These are phyloP conservation scores for Eulithis testata DNA, from an alignment of 2,888 invertebrate genomes.

Conservation along the genomic window DNA sequence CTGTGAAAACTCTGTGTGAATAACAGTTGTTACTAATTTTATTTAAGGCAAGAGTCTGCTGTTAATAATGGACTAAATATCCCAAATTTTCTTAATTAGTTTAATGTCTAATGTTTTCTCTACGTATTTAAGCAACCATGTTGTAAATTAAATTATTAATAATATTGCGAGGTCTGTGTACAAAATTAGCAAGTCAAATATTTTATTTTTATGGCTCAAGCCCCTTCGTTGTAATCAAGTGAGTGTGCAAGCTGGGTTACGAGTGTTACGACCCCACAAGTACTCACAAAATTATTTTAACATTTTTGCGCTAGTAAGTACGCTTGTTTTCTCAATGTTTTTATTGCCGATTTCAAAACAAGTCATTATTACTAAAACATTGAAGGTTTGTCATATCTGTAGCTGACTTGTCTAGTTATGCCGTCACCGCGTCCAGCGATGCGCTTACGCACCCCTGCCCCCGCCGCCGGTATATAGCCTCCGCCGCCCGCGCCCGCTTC, in stretches of 20 bases:
- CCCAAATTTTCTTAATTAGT: slow-evolving; percentile 25
- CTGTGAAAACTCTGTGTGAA: background rate
- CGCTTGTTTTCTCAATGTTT: slow-evolving; percentile 1
- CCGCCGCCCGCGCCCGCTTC: slow-evolving; percentile 64
- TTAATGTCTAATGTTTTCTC: slow-evolving; percentile 19
- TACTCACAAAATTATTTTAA: background rate
- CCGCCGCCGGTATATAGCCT: slow-evolving; percentile 75
- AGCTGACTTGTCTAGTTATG: slow-evolving; percentile 50
- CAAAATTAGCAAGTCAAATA: slow-evolving; percentile 21
- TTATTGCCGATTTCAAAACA: slow-evolving; percentile 13
- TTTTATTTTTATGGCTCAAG: slow-evolving; percentile 4
- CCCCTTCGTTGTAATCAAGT: slow-evolving; percentile 2
- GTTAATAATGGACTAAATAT: slow-evolving; percentile 18
- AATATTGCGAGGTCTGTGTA: slow-evolving; percentile 18
- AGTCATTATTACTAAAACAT: slow-evolving; percentile 10
- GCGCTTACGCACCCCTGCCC: slow-evolving; percentile 69
- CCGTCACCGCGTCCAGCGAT: slow-evolving; percentile 62
- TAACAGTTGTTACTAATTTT: background rate
- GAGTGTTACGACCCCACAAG: background rate
- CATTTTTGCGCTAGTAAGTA: background rate
- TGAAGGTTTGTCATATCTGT: slow-evolving; percentile 38
- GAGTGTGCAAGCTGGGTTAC: background rate
- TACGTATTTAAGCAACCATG: slow-evolving; percentile 24
- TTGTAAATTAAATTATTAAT: slow-evolving; percentile 21
- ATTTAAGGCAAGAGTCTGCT: slow-evolving; percentile 14